A percentile compares a stretch with the other conserved stretches of the same genome.
Conservation (phyloP, 2,888 invertebrate species). For the Dynastes maya region DNA sequence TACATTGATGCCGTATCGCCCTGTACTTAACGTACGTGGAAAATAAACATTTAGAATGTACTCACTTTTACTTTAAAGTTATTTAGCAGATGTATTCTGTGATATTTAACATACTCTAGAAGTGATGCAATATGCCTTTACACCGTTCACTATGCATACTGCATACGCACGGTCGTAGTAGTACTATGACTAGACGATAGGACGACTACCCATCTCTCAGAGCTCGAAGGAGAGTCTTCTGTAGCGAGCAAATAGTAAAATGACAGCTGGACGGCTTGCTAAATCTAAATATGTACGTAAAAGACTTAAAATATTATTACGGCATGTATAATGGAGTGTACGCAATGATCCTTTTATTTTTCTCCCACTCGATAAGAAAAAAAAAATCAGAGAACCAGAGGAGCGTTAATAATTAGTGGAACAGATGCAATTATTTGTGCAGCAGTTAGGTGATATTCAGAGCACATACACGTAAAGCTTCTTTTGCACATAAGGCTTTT, state of each 20-base stretch:
- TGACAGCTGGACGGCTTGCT: too few relatives aligned
- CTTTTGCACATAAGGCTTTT: constrained; percentile 15
- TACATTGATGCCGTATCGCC: not conserved
- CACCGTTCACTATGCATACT: constrained; percentile 22
- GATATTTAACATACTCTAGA: constrained; percentile 34
- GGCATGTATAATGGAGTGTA: too few relatives aligned
- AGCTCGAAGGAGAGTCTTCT: not conserved
- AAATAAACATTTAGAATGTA: constrained; percentile 12
- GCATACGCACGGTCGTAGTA: not conserved
- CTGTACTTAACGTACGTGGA: not conserved
- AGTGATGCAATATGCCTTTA: constrained; percentile 34
- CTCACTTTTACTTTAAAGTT: constrained; percentile 51
- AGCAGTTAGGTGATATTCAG: not conserved
- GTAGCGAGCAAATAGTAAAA: too few relatives aligned
- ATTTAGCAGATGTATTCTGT: constrained; percentile 36
- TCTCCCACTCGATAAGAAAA: too few relatives aligned
- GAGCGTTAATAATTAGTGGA: constrained; percentile 3
- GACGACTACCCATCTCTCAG: constrained; percentile 1
- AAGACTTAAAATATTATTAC: not conserved
- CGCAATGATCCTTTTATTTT: too few relatives aligned
- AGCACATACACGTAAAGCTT: not conserved
- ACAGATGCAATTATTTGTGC: constrained; percentile 31
- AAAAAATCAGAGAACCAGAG: not conserved
- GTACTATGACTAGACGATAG: too few relatives aligned
- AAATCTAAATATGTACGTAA: not conserved